Evolutionary conservation across 2,797 vertebrate species (phyloP).

Genomic region (Oryzias sinensis): DNA sequence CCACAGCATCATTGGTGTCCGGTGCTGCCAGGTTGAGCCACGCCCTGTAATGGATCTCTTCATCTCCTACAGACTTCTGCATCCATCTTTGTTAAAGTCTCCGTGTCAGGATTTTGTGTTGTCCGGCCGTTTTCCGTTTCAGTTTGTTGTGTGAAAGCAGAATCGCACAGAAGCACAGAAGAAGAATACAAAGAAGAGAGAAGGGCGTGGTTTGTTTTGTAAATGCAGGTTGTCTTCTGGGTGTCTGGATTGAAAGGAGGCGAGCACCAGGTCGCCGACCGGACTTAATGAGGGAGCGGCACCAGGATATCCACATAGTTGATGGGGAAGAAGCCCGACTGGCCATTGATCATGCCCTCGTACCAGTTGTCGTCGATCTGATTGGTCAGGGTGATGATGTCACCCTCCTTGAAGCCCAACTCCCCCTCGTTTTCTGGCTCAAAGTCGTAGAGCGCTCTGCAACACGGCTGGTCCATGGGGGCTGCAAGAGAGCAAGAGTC

Average conservation of each 20-base stretch:
- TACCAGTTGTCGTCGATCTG: constrained; percentile 98
- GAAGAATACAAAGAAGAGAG: constrained; percentile 53
- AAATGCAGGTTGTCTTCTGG: constrained; percentile 51
- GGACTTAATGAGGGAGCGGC: constrained; percentile 88
- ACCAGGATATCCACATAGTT: constrained; percentile 97
- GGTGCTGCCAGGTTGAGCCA: constrained; percentile 24
- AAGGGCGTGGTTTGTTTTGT: constrained; percentile 53
- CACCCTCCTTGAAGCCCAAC: constrained; percentile 94
- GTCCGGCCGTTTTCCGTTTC: constrained; percentile 10
- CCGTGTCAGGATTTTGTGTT: constrained; percentile 12
- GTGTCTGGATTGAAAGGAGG: constrained; percentile 28
- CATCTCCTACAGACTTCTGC: constrained; percentile 8
- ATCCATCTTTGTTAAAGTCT: neutral
- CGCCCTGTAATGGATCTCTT: constrained; percentile 12
- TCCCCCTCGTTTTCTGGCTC: constrained; percentile 94
- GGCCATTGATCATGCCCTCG: constrained; percentile 89
- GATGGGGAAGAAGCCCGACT: constrained; percentile 95
- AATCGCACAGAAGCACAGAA: constrained; percentile 71
- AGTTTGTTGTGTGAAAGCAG: constrained; percentile 59
- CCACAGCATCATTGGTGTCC: constrained; percentile 29
- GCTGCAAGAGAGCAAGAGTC: neutral
- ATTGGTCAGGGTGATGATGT: constrained; percentile 94
- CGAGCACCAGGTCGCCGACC: constrained; percentile 13
- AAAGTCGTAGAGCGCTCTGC: constrained; percentile 91
- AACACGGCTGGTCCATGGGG: constrained; percentile 89